These are phyloP conservation scores for Antheraea yamamai DNA, from an alignment of 2,888 invertebrate genomes.

Conservation along the genomic window DNA sequence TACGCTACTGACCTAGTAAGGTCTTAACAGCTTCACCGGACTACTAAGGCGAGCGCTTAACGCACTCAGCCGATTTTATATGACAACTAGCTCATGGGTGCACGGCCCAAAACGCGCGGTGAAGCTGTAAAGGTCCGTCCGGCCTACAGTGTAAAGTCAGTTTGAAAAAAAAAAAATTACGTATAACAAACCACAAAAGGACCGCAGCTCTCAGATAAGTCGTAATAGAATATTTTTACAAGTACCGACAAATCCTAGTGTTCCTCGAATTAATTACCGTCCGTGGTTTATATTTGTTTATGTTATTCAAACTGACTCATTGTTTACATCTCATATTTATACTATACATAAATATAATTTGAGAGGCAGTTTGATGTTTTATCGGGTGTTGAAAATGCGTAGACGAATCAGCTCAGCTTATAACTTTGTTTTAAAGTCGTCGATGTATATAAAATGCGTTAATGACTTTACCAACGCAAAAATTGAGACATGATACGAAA, in stretches of 20 bases:
- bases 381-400: background rate
- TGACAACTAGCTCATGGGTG: too few relatives aligned
- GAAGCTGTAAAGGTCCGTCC: too few relatives aligned
- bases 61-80: too few relatives aligned
- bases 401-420: background rate
- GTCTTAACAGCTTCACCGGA: too few relatives aligned
- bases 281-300: background rate
- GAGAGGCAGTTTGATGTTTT: background rate
- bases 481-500: background rate
- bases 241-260: background rate
- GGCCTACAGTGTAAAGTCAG: too few relatives aligned
- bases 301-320: background rate
- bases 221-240: background rate
- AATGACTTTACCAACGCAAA: background rate
- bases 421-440: background rate
- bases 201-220: too few relatives aligned
- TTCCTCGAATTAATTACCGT: constrained; percentile 2
- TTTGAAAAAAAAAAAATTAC: too few relatives aligned
- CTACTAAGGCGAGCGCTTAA: too few relatives aligned
- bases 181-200: too few relatives aligned
- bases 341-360: background rate
- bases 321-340: background rate
- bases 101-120: too few relatives aligned
- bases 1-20: too few relatives aligned
- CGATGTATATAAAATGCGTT: background rate